Percentiles rank a stretch among this genome's conserved stretches.
Evolutionary conservation across 2,797 vertebrate species (phyloP).

Genomic region (Aselliscus stoliczkanus): DNA sequence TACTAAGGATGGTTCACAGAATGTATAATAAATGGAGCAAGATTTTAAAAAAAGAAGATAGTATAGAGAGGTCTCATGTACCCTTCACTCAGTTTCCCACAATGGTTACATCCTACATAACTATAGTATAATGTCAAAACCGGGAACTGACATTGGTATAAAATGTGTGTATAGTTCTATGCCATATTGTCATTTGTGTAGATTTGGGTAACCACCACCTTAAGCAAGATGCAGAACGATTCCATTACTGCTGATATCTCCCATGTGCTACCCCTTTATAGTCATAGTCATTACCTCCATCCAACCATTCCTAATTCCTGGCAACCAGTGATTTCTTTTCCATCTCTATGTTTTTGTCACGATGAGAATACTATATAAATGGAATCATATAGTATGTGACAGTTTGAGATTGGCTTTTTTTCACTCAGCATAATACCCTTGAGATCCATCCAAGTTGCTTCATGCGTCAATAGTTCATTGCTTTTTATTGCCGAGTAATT

Average conservation of each 20-base stretch:
- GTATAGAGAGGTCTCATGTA: neutral
- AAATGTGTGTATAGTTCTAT: neutral
- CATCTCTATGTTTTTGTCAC: neutral
- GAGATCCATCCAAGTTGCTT: neutral
- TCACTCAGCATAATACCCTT: neutral
- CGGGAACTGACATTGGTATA: neutral
- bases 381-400: neutral
- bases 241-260: neutral
- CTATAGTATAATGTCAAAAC: neutral
- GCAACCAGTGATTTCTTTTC: neutral
- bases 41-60: neutral
- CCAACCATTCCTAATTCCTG: neutral
- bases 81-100: neutral
- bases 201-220: neutral
- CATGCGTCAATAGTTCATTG: neutral
- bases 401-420: neutral
- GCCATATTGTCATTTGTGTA: neutral
- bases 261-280: neutral
- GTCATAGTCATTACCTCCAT: neutral
- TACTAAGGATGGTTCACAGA: slow-evolving; percentile 30
- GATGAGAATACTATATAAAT: neutral
- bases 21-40: slow-evolving; percentile 54
- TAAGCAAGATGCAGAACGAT: neutral
- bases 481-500: neutral
- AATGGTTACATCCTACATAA: neutral